Percentiles rank a stretch among this genome's conserved stretches.
Evolutionary conservation across 2,113 vertebrate species (phyloP).

Genomic region (Lynx canadensis): DNA sequence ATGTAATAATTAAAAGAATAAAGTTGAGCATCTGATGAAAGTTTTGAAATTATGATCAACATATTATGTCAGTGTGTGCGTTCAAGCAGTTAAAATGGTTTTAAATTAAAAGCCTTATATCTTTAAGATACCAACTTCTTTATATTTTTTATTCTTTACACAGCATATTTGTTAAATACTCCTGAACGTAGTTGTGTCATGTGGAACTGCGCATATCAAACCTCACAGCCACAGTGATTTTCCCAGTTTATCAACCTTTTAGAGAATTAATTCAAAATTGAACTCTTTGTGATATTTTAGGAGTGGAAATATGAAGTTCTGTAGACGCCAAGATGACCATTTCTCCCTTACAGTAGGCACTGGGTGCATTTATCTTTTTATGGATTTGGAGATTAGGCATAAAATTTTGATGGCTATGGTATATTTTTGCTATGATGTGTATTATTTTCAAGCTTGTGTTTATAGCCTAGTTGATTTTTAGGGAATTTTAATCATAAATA

Average conservation of each 20-base stretch:
- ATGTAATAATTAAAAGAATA: neutral
- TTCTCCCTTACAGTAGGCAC: neutral
- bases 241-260: neutral
- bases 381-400: neutral
- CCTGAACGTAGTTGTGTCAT: neutral
- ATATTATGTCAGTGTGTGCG: neutral
- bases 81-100: neutral
- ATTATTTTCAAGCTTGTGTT: conserved; percentile 6
- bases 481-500: conserved; percentile 14
- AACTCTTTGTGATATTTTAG: neutral
- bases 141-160: neutral
- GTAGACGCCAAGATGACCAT: neutral
- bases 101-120: conserved; percentile 29
- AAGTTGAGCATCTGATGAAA: neutral
- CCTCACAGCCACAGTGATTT: neutral
- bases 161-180: neutral
- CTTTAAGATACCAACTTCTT: neutral
- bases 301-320: neutral
- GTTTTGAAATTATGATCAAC: conserved; percentile 13
- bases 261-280: conserved; percentile 18
- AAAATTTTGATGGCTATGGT: neutral
- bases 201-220: neutral
- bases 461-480: neutral
- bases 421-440: neutral
- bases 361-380: neutral